Percentiles rank a stretch among this genome's conserved stretches.
These are phyloP conservation scores for Carpatolechia fugitivella DNA, from an alignment of 2,888 invertebrate genomes.

Conservation along the genomic window DNA sequence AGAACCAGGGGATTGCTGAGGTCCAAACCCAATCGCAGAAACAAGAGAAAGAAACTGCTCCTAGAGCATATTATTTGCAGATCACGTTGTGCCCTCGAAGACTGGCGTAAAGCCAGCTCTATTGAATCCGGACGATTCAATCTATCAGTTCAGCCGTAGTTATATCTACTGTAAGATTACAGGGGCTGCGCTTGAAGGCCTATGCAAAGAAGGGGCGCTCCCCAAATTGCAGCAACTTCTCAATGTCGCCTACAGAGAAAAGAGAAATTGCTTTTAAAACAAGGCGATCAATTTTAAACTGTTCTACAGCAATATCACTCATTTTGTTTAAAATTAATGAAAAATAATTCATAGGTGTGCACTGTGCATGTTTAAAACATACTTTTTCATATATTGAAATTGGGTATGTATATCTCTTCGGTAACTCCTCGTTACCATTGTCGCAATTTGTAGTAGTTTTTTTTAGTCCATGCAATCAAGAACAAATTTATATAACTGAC, in stretches of 20 bases:
- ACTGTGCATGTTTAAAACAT: too few species aligned
- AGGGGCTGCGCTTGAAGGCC: background rate
- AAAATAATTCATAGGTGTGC: too few species aligned
- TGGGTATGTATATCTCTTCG: too few species aligned
- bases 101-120: background rate
- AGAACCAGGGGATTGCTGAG: too few species aligned
- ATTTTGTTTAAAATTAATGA: too few species aligned
- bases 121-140: background rate
- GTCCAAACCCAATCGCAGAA: too few species aligned
- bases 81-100: background rate
- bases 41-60: background rate
- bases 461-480: too few species aligned
- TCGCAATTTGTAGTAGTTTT: too few species aligned
- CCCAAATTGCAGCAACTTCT: background rate
- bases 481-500: too few species aligned
- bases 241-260: background rate
- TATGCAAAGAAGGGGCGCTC: background rate
- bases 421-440: too few species aligned
- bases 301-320: background rate
- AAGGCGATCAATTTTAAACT: conserved; percentile 1
- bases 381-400: too few species aligned
- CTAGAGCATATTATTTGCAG: background rate
- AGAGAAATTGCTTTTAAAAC: background rate
- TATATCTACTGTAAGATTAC: background rate
- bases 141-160: background rate